Evolutionary conservation across 2,888 invertebrate species (phyloP), one percentile per base, ranked within the genome.

Genomic region (Dryobota labecula): DNA sequence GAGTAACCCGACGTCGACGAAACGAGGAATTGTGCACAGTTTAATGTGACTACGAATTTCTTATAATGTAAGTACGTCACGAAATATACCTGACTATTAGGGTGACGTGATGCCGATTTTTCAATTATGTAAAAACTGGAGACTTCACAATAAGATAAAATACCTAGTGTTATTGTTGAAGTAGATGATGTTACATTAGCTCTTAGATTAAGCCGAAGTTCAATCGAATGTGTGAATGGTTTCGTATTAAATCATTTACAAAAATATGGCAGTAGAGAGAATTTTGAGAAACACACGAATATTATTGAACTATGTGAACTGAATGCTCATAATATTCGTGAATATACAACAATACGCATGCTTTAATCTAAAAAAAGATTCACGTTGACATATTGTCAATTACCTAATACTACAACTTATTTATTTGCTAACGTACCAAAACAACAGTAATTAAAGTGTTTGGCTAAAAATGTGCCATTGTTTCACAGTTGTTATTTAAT

Each of bases 21-120:
- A 87, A 89, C 90, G 91, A 94, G 95, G 95, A 95, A 95, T 95
- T 95, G 94, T 94, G 90, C 93, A 92, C 92, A 90, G 90, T 92
- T 88, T 87, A 83, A 89, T 89, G 92, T 92, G 92, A 91, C 87
- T 92, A 92, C 93, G 94, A 94, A 94, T 94, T 94, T 92, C 90
- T 90, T 88, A 89, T 89, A 89, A 85, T 85, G 79, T 86, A 84
- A 78, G 84, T 83, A 88, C 87, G 71, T 74, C 80, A 78, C 86
- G 87, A 87, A 86, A 87, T 87, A 80, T 83, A 84, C 87, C 90
- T 91, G 91, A 88, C 87, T 87, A 86, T 82, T 85, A 82, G 81
- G 83, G 85, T 76, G 83, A 75, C 73, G 80, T 78, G 81, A 87
- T 88, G 86, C 87, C 87, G 85, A 89, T 86, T 89, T 92, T 92